Percentiles rank a stretch among this genome's conserved stretches.
Conservation (phyloP, 2,797 vertebrate species). For the Arrhamphus sclerolepis region DNA sequence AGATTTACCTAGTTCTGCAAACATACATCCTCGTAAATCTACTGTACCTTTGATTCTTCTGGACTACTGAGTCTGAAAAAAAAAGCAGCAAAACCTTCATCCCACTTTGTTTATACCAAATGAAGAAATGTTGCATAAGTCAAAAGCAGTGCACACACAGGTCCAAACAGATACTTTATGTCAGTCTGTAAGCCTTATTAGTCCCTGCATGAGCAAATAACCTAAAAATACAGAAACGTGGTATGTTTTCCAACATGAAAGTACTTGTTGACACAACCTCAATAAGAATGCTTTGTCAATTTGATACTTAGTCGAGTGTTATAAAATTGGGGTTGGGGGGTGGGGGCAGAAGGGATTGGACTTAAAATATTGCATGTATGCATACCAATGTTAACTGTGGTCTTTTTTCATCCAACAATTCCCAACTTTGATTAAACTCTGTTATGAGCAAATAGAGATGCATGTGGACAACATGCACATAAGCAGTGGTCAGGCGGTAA, state of each 20-base stretch:
- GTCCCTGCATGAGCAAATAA: conserved; percentile 36
- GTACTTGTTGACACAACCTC: conserved; percentile 26
- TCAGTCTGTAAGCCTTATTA: conserved; percentile 40
- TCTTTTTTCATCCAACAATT: conserved; percentile 42
- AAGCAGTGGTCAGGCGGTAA: conserved; percentile 77
- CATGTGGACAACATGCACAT: conserved; percentile 52
- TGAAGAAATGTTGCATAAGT: conserved; percentile 59
- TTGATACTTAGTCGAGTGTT: conserved; percentile 25
- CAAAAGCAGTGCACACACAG: conserved; percentile 44
- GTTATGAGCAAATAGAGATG: conserved; percentile 50
- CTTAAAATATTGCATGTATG: too few relatives aligned
- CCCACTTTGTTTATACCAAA: conserved; percentile 52
- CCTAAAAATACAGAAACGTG: conserved; percentile 30
- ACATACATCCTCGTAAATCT: conserved; percentile 76
- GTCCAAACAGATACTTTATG: conserved; percentile 47
- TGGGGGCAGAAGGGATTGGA: not conserved
- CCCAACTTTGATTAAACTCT: conserved; percentile 39
- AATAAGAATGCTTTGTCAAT: conserved; percentile 35
- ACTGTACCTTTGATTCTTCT: conserved; percentile 60
- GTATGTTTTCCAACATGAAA: conserved; percentile 26
- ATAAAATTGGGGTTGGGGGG: conserved; percentile 13
- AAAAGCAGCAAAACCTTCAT: conserved; percentile 35
- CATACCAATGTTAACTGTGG: conserved; percentile 3
- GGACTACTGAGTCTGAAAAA: conserved; percentile 39
- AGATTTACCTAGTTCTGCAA: conserved; percentile 77